Percentiles rank a stretch among this genome's conserved stretches.
These are phyloP conservation scores for Chrosomus eos DNA, from an alignment of 2,797 vertebrate genomes.

Conservation along the genomic window DNA sequence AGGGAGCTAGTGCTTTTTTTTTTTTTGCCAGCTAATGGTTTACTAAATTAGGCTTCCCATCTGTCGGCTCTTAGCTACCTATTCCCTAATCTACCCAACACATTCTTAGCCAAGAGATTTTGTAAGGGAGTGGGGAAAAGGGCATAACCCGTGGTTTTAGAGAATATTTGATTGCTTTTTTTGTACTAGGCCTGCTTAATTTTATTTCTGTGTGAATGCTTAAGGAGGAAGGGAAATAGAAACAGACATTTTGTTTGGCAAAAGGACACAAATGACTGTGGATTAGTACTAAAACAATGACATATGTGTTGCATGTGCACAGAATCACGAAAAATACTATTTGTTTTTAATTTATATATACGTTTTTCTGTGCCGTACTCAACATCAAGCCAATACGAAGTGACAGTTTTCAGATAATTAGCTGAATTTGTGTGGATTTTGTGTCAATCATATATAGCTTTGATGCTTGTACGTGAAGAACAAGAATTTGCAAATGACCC, in stretches of 20 bases:
- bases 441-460: conserved; percentile 73
- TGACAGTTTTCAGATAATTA: conserved; percentile 72
- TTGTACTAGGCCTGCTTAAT: no score
- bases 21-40: conserved; percentile 69
- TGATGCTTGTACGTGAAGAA: conserved; percentile 59
- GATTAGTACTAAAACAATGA: background rate
- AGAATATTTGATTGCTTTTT: conserved; percentile 51
- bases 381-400: conserved; percentile 59
- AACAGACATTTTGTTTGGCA: background rate
- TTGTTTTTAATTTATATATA: background rate
- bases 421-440: conserved; percentile 69
- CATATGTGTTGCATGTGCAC: background rate
- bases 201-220: background rate
- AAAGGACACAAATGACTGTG: background rate
- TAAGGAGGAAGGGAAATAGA: background rate
- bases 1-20: conserved; percentile 37
- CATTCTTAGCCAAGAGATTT: conserved; percentile 68
- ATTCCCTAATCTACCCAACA: conserved; percentile 71
- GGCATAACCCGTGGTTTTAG: conserved; percentile 51
- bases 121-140: conserved; percentile 70
- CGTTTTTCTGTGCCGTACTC: conserved; percentile 30
- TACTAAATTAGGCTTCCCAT: conserved; percentile 78
- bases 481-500: conserved; percentile 13
- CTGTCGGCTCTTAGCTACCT: conserved; percentile 73
- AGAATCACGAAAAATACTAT: background rate